A percentile compares a stretch with the other conserved stretches of the same genome.
These are phyloP conservation scores for Sycophaga agraensis DNA, from an alignment of 1,140 invertebrate species.

Conservation along the genomic window DNA sequence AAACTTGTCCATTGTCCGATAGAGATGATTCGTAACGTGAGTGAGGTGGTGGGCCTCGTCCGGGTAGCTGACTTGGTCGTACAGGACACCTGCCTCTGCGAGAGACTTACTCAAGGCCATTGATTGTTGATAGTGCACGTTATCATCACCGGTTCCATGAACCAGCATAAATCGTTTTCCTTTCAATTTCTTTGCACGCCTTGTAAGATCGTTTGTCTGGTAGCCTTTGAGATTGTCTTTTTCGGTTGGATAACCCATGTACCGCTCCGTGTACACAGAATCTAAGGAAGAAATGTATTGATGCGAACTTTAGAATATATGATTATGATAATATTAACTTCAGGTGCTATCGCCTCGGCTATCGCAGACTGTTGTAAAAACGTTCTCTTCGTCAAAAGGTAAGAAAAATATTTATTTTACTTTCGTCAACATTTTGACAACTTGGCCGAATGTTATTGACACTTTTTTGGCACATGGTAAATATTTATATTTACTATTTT, in stretches of 20 bases:
- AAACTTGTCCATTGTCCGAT: constrained; percentile 67
- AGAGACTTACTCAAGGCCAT: constrained; percentile 65
- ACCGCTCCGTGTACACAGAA: constrained; percentile 70
- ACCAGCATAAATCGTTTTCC: constrained; percentile 64
- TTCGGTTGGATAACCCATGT: constrained; percentile 64
- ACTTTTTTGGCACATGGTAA: too few relatives aligned
- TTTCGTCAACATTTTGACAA: too few relatives aligned
- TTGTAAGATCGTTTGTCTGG: constrained; percentile 58
- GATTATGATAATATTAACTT: too few relatives aligned
- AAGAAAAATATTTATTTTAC: too few relatives aligned
- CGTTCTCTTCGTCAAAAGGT: too few relatives aligned
- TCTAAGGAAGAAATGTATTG: constrained; percentile 56
- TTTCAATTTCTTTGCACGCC: constrained; percentile 58
- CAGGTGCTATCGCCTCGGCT: too few relatives aligned
- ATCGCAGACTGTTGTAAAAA: too few relatives aligned
- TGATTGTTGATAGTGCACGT: constrained; percentile 71
- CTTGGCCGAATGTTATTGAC: too few relatives aligned
- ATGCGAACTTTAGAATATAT: too few relatives aligned
- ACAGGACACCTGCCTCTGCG: constrained; percentile 63
- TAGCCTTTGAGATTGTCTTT: constrained; percentile 64
- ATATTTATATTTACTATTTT: too few relatives aligned
- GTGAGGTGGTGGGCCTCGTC: constrained; percentile 65
- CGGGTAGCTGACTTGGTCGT: constrained; percentile 64
- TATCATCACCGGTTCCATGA: constrained; percentile 68
- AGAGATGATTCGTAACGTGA: constrained; percentile 62